Evolutionary conservation across 2,888 invertebrate genomes (phyloP), one percentile per base, ranked within the genome.

Genomic region (Lasioglossum vierecki): DNA sequence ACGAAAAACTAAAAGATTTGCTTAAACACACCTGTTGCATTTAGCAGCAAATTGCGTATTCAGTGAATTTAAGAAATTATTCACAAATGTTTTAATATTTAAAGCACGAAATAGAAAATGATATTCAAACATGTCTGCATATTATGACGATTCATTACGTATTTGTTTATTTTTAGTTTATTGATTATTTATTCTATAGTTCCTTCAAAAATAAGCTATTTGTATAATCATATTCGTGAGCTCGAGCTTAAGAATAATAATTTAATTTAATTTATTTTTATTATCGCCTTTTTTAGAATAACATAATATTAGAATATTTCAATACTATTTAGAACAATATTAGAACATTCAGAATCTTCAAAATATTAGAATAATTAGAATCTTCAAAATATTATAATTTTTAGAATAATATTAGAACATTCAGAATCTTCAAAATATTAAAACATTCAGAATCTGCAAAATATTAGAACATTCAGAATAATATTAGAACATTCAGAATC

Each of bases 21-120:
- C 68, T 22, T 11, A 9, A 68, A 68, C 30, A 39, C 68, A 68
- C 68, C 68, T 68, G 68, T 68, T 68, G 68, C 35, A 39, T 39
- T 68, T 35, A 22, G 9, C 68, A 22, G 8, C 8, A 22, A 39
- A 68, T 39, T 22, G 4, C 18, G 8, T 22, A 4, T 68, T 39
- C 22, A 4, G 9, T 4, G 35, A 1, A 1, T 39, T 39, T 35
- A 22, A 22, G 39, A 68, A 39, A 68, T 68, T 68, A 39, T 22
- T 68, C 30, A 30, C 13, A 9, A 9, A 39, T 11, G 18, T 39
- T 39, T 22, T 22, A 11, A 39, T 22, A 35, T 18, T 30, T 2
- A 6, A 6, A 18, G 30, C 63, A 3, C 63, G 8, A n/a, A 57
- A n/a, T 57, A 57, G n/a, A 11, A 11, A 57, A n/a, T 57, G 9